Evolutionary conservation across 2,113 vertebrate species (phyloP).

Genomic region (Corapipo altera): DNA sequence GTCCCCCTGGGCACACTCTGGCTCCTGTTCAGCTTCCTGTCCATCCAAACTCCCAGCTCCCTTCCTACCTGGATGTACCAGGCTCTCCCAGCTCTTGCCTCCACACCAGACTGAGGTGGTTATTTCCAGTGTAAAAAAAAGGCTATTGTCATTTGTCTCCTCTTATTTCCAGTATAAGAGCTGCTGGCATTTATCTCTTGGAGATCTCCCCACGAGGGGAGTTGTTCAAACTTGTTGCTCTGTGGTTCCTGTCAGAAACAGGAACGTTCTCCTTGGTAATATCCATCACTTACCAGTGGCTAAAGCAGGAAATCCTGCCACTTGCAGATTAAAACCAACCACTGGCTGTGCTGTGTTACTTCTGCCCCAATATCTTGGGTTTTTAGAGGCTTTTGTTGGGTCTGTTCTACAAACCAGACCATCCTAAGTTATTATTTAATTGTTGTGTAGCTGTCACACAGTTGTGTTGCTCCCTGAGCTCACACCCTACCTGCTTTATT

Average conservation of each 20-base stretch:
- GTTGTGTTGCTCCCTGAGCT: background rate
- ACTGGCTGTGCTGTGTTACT: background rate
- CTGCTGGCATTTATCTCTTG: background rate
- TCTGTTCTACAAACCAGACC: background rate
- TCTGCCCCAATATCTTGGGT: background rate
- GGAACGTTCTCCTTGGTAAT: background rate
- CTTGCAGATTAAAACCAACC: background rate
- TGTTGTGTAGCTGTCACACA: background rate
- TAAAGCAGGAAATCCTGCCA: background rate
- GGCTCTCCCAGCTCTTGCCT: background rate
- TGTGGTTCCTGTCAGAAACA: background rate
- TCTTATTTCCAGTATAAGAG: background rate
- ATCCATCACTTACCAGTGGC: background rate
- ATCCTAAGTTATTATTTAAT: background rate
- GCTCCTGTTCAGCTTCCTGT: too few relatives aligned
- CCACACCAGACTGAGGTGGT: background rate
- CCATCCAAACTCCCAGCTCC: too few relatives aligned
- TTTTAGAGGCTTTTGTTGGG: background rate
- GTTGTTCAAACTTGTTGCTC: background rate
- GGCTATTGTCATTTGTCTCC: background rate
- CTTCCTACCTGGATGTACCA: too few relatives aligned
- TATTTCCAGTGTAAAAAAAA: background rate
- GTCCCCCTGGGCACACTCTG: too few relatives aligned
- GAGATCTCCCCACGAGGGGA: background rate
- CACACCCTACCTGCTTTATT: background rate